Evolutionary conservation across 2,113 vertebrate species (phyloP), one percentile per base, ranked within the genome.

Genomic region (Haemorhous mexicanus): DNA sequence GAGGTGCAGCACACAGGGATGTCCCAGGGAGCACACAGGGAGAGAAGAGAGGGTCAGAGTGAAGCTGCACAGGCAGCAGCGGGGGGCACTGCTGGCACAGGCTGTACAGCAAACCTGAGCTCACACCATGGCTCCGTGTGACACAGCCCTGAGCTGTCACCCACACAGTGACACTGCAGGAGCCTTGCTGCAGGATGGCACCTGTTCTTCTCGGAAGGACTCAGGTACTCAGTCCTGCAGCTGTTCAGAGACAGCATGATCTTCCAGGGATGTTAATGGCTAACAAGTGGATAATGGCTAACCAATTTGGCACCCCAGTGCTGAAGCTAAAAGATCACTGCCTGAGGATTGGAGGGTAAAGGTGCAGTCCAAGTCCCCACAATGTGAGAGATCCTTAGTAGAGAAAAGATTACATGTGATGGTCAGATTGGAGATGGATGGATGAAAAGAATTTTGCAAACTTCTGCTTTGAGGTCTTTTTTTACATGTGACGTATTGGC

Each of bases 81-180:
- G 0, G 10, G 37, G 21, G 91, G 24, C 50, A 8, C 7, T 21
- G 58, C 41, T 35, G 35, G 14, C 1, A 0, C 41, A 23, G 2
- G 3, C 52, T 33, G 8, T 13, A 24, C 1, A 1, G 41, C 14
- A 61, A 41, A 44, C 35, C 72, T 46, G 32, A 0, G 0, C 43
- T 68, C 43, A 46, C 44, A 32, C 7, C 76, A 6, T 1, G 3
- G 26, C 80, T 69, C n/a, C 0, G 0, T 1, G 4, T 16, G 39
- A 30, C 49, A 69, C 1, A 2, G 23, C 41, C 46, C 55, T 22
- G 24, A 56, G 6, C 13, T 22, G 44, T 11, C 62, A 35, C 62
- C 52, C 32, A 30, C 21, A 21, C 1, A 0, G 69, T 0, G 53
- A 6, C 2, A 1, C n/a, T 28, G 24, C 43, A 28, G 64, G 13